These are phyloP conservation scores for Phragmatobia fuliginosa DNA, from an alignment of 2,888 invertebrate species.

Conservation along the genomic window DNA sequence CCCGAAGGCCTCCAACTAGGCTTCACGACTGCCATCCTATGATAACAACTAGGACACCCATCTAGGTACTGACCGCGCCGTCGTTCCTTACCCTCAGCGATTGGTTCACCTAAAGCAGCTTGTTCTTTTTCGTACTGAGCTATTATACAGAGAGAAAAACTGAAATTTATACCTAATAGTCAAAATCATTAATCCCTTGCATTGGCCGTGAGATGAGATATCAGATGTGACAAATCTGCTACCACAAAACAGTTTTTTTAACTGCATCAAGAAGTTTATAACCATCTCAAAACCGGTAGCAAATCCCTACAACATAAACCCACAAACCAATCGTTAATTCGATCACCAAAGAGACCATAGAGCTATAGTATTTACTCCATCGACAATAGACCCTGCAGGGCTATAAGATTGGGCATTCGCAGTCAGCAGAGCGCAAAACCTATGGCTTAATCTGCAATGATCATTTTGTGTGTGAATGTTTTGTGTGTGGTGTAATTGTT, in stretches of 20 bases:
- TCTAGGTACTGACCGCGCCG: too few species aligned
- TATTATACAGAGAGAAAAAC: too few species aligned
- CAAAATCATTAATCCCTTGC: too few species aligned
- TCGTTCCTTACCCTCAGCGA: too few species aligned
- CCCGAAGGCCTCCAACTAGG: too few species aligned
- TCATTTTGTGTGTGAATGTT: constrained; percentile 63
- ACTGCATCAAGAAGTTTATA: constrained; percentile 3
- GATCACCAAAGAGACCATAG: constrained; percentile 59
- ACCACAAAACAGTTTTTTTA: background rate
- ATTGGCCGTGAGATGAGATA: too few species aligned
- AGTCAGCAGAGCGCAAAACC: constrained; percentile 74
- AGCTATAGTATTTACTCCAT: constrained; percentile 52
- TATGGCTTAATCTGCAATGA: constrained; percentile 75
- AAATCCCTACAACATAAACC: constrained; percentile 27
- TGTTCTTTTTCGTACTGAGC: too few species aligned
- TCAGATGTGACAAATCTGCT: background rate
- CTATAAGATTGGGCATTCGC: constrained; percentile 62
- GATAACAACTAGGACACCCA: too few species aligned
- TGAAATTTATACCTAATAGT: too few species aligned
- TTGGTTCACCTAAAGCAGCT: too few species aligned
- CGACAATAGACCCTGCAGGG: constrained; percentile 33
- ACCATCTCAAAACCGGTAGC: constrained; percentile 21
- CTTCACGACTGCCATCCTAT: too few species aligned
- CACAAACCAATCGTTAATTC: constrained; percentile 58
- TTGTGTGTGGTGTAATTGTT: constrained; percentile 47